A percentile compares a stretch with the other conserved stretches of the same genome.
These are phyloP conservation scores for Characodon lateralis DNA, from an alignment of 2,797 vertebrate species.

Conservation along the genomic window DNA sequence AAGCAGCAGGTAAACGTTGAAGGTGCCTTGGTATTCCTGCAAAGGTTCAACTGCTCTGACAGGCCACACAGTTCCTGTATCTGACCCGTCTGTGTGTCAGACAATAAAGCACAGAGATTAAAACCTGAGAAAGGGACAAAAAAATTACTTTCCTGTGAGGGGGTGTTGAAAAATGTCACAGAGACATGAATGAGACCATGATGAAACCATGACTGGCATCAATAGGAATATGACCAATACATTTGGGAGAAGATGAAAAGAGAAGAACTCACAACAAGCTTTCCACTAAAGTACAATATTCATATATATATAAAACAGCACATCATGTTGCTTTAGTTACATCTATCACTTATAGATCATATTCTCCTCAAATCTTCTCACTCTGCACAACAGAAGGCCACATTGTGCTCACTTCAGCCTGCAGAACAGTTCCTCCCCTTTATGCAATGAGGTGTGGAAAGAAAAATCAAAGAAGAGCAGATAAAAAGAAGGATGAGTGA, in stretches of 20 bases:
- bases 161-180: slow-evolving; percentile 34
- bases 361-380: background rate
- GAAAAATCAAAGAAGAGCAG: slow-evolving; percentile 38
- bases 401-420: slow-evolving; percentile 13
- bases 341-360: background rate
- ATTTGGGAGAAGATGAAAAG: background rate
- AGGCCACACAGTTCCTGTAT: slow-evolving; percentile 22
- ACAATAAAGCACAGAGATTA: slow-evolving; percentile 10
- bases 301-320: background rate
- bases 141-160: slow-evolving; percentile 32
- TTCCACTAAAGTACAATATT: background rate
- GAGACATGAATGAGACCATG: slow-evolving; percentile 35
- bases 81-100: slow-evolving; percentile 4
- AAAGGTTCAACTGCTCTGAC: slow-evolving; percentile 57
- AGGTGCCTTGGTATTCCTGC: slow-evolving; percentile 30
- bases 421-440: slow-evolving; percentile 3
- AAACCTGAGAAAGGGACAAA: slow-evolving; percentile 4
- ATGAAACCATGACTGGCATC: slow-evolving; percentile 7
- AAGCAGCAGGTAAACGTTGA: slow-evolving; percentile 25
- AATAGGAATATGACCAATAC: slow-evolving; percentile 2
- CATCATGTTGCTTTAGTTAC: background rate
- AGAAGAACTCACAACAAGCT: background rate
- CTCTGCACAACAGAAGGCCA: slow-evolving; percentile 11
- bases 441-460: slow-evolving; percentile 10
- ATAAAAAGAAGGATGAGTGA: slow-evolving; percentile 48